Percentiles rank a stretch among this genome's conserved stretches.
phyloP scores from a whole-genome alignment of 2,797 vertebrate species.

The Gymnoscopelus braueri region DNA sequence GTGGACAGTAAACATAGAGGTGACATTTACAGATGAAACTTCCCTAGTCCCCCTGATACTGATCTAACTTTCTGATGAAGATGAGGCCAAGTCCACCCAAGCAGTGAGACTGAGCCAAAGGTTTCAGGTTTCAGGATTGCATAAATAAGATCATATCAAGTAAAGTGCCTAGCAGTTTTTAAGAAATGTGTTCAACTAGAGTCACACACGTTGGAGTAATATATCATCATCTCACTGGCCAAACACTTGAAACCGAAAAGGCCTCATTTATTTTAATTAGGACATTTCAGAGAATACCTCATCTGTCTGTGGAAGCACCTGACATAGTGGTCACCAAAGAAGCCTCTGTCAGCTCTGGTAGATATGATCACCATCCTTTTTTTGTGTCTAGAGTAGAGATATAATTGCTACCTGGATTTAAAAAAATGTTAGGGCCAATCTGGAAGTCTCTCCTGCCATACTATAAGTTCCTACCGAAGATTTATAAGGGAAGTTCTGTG shows the following conservation, averaged over 20 bases:
- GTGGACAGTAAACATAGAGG: constrained; percentile 67
- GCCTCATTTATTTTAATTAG: constrained; percentile 45
- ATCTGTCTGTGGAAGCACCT: constrained; percentile 57
- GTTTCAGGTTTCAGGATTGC: constrained; percentile 64
- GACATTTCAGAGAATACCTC: constrained; percentile 66
- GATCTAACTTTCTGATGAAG: constrained; percentile 49
- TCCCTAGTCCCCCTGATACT: constrained; percentile 16
- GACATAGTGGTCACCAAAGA: constrained; percentile 68
- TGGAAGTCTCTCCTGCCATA: too few species aligned
- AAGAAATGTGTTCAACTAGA: constrained; percentile 47
- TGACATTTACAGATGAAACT: constrained; percentile 57
- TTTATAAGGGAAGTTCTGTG: too few species aligned
- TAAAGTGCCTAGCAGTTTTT: constrained; percentile 60
- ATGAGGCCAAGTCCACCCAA: constrained; percentile 32
- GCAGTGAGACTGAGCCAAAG: constrained; percentile 33
- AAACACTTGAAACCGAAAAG: constrained; percentile 63
- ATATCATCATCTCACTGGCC: constrained; percentile 61
- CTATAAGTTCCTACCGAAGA: too few species aligned
- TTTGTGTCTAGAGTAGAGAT: constrained; percentile 56
- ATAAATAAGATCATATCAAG: constrained; percentile 71
- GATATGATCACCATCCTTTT: constrained; percentile 55
- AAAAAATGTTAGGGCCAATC: too few species aligned
- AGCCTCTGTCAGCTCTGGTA: constrained; percentile 65
- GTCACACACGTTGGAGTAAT: constrained; percentile 42
- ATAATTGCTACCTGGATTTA: too few species aligned